Base-by-base conservation (phyloP, 2,797 vertebrate genomes). In the Sphenopsis melanotis region DNA sequence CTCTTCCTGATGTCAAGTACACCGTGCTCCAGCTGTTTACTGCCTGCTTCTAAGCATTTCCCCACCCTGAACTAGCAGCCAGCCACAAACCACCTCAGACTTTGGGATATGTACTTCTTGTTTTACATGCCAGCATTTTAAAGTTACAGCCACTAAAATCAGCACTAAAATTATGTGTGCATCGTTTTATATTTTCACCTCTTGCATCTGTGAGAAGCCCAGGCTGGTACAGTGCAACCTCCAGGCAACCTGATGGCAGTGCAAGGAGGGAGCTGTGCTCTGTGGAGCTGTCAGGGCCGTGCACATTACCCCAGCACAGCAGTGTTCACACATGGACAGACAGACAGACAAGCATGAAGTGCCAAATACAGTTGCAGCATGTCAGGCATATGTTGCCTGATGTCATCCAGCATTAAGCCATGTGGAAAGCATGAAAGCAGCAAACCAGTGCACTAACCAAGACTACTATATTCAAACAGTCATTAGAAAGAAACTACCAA, bases 351-450 rank as follows among this genome's bases (percentile, higher is more conserved):
- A 69, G 39, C 72, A 4, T n/a, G 34, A 93, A 76, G 89, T 75
- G 92, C 85, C 92, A 92, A 88, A 74, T 41, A 27, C 53, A 65
- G 55, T 30, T 49, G 34, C 37, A 63, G 69, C 29, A 70, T n/a
- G 56, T 87, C 81, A 86, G 83, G 68, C 93, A 91, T 74, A 86
- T 71, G 87, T 61, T 86, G 63, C 75, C 76, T 75, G 61, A 81
- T 97, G 88, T 64, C 94, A 94, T 17, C 71, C 61, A 95, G 56
- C 36, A 86, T 92, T 94, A 95, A 90, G 76, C 61, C 78, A 70
- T 76, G 49, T 70, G 69, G 63, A 87, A 87, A 63, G 66, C 68
- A 80, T 22, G 61, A 81, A 87, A 92, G 37, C 55, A 75, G 66
- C 59, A 91, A 85, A 89, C 20, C 50, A 46, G 63, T 9, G 39